Conservation (phyloP, 2,797 vertebrate species). For the Pogonophryne albipinna region DNA sequence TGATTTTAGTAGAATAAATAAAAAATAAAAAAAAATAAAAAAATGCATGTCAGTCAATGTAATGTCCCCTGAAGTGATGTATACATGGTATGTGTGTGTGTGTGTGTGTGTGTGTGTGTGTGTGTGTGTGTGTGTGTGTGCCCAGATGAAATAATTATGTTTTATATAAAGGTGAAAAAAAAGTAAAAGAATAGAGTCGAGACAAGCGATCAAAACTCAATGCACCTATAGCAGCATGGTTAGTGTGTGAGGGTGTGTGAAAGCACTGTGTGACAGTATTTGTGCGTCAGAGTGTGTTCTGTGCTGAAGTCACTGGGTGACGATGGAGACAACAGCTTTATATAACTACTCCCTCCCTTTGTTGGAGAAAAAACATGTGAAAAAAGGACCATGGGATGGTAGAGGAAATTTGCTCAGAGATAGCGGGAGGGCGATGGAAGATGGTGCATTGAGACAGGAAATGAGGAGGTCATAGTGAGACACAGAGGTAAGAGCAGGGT, state of each 20-base stretch:
- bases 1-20: too few species aligned
- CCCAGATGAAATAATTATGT: conserved; percentile 1
- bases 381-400: conserved; percentile 21
- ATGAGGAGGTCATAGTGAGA: background rate
- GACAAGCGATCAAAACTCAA: background rate
- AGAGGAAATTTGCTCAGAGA: conserved; percentile 34
- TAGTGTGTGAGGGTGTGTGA: conserved; percentile 9
- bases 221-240: conserved; percentile 14
- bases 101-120: too few species aligned
- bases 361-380: conserved; percentile 31
- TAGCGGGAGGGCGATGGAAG: background rate
- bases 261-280: conserved; percentile 5
- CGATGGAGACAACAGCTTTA: conserved; percentile 64
- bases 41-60: too few species aligned
- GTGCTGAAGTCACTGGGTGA: conserved; percentile 45
- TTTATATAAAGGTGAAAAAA: conserved; percentile 17
- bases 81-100: too few species aligned
- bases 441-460: conserved; percentile 4
- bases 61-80: too few species aligned
- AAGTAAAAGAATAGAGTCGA: conserved; percentile 10
- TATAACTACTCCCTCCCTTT: conserved; percentile 57
- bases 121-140: too few species aligned
- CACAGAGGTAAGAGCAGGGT: background rate
- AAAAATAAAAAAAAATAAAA: too few species aligned
- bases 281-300: conserved; percentile 36